These are phyloP conservation scores for Pocillopora verrucosa DNA, from an alignment of 64 coral and sea anemone genomes.

Conservation along the genomic window DNA sequence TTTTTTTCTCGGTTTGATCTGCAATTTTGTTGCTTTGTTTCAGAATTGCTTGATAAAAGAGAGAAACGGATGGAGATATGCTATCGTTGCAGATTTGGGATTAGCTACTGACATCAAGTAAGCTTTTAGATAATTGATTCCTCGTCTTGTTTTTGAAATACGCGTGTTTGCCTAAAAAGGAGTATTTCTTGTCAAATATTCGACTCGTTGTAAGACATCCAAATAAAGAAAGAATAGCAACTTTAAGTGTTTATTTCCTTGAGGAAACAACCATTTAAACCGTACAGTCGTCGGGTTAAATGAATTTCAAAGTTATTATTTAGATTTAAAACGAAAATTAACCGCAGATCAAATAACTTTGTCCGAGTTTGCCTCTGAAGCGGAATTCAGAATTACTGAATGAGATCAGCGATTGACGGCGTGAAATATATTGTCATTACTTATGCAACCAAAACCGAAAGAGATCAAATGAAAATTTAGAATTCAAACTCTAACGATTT, in stretches of 20 bases:
- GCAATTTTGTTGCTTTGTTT: constrained; percentile 12
- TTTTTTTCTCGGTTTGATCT: background rate
- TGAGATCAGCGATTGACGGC: background rate
- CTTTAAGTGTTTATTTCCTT: background rate
- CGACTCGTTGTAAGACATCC: no score
- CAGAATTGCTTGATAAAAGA: constrained; percentile 91
- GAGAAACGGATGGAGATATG: constrained; percentile 70
- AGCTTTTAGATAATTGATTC: background rate
- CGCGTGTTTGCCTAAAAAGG: no score
- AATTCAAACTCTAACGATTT: background rate
- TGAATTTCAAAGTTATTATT: background rate
- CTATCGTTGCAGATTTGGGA: constrained; percentile 80
- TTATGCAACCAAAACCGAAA: background rate
- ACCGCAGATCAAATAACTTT: no score
- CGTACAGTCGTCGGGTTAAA: background rate
- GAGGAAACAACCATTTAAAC: background rate
- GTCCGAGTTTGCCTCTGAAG: background rate
- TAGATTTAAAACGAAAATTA: no score
- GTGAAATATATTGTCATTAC: background rate
- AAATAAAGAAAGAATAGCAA: no score
- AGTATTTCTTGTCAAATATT: no score
- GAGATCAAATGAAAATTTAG: background rate
- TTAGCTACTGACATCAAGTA: constrained; percentile 75
- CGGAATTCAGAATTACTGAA: background rate
- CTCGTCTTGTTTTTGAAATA: no score